Percentiles rank a stretch among this genome's conserved stretches.
These are phyloP conservation scores for Phrynocephalus guinanensis DNA, from an alignment of 2,797 vertebrate species.

Conservation along the genomic window DNA sequence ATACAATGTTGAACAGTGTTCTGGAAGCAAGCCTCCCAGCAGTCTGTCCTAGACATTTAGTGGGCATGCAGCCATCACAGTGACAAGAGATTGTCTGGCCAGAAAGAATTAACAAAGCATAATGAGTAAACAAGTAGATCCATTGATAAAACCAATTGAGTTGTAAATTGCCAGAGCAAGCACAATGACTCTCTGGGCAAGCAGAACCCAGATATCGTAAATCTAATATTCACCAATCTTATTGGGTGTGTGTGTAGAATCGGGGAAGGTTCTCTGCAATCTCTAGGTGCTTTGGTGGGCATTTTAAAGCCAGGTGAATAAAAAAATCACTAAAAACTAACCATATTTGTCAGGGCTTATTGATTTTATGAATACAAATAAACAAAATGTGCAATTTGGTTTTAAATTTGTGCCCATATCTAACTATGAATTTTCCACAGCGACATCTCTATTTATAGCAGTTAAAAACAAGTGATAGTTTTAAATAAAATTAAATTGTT, in stretches of 20 bases:
- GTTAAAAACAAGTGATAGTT: not conserved
- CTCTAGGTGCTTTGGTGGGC: no score
- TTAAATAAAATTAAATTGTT: not conserved
- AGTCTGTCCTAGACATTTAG: not conserved
- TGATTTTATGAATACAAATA: no score
- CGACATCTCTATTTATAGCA: not conserved
- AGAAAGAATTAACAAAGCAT: conserved; percentile 1
- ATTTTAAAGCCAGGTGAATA: no score
- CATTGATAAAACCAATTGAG: rapidly evolving
- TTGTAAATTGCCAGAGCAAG: not conserved
- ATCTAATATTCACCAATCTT: no score
- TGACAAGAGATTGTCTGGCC: not conserved
- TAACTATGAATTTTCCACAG: not conserved
- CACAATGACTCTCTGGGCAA: not conserved
- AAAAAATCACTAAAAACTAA: no score
- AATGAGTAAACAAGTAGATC: not conserved
- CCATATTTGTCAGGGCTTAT: no score
- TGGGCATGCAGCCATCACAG: not conserved
- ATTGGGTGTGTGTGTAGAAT: no score
- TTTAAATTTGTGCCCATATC: no score
- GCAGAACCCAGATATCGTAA: no score
- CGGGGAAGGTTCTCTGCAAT: no score
- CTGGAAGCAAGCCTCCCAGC: not conserved
- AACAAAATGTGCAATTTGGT: no score
- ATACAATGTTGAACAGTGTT: conserved; percentile 22